Conservation (phyloP, 2,113 vertebrate species). For the Coturnix japonica region DNA sequence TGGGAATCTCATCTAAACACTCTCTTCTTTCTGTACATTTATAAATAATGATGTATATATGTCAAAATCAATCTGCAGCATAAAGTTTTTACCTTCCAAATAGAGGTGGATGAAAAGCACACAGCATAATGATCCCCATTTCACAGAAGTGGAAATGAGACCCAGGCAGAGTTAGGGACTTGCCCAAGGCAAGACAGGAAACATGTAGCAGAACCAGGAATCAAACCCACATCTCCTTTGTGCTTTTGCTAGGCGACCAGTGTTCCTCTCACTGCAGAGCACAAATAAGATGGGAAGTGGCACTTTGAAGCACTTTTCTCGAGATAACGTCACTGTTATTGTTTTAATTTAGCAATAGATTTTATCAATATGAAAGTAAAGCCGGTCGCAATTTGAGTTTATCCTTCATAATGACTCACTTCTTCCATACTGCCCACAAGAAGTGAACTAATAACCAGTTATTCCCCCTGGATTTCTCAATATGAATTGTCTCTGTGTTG, state of each 20-base stretch:
- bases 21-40: background rate
- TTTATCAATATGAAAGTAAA: constrained; percentile 71
- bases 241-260: background rate
- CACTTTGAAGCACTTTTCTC: constrained; percentile 61
- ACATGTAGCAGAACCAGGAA: background rate
- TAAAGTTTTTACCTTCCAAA: constrained; percentile 5
- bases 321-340: constrained; percentile 70
- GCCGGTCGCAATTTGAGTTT: constrained; percentile 72
- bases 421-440: constrained; percentile 63
- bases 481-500: constrained; percentile 65
- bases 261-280: background rate
- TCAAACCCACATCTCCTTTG: constrained; percentile 30
- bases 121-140: constrained; percentile 3
- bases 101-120: background rate
- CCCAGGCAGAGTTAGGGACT: constrained; percentile 25
- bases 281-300: constrained; percentile 48
- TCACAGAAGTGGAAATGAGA: constrained; percentile 55
- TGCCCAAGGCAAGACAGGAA: constrained; percentile 59
- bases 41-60: rapidly evolving
- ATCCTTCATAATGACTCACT: constrained; percentile 69
- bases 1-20: background rate
- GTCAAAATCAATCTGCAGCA: background rate
- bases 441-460: constrained; percentile 59
- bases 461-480: constrained; percentile 66
- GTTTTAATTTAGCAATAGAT: constrained; percentile 70